Evolutionary conservation across 1,140 invertebrate species (phyloP).

Genomic region (Brachionus asplanchnoidis): DNA sequence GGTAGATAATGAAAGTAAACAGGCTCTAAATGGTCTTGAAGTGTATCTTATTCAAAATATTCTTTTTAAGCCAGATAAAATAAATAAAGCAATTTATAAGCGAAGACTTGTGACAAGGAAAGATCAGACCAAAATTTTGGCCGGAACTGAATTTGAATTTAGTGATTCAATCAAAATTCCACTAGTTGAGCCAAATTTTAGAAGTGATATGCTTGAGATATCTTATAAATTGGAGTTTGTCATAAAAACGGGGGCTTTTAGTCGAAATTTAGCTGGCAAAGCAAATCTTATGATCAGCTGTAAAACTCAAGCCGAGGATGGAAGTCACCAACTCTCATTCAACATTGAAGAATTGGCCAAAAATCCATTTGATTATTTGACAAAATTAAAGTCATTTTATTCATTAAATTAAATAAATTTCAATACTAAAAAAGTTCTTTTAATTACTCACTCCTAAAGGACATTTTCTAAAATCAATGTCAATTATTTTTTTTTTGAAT

Average conservation of each 20-base stretch:
- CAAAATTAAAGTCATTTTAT: background rate
- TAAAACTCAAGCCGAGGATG: background rate
- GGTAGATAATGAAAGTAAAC: background rate
- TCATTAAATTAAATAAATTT: background rate
- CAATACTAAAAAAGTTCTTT: background rate
- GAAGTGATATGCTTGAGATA: background rate
- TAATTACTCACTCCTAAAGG: background rate
- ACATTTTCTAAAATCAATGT: background rate
- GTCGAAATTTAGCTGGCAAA: background rate
- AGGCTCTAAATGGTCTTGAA: background rate
- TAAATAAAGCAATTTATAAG: background rate
- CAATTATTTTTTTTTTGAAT: background rate
- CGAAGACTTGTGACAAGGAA: background rate
- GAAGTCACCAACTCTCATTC: background rate
- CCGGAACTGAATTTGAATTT: background rate
- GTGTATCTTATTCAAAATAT: background rate
- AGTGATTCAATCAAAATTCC: background rate
- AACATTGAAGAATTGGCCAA: background rate
- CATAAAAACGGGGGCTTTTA: background rate
- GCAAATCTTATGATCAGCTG: background rate
- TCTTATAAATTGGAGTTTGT: background rate
- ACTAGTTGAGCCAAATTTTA: background rate
- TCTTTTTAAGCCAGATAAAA: background rate
- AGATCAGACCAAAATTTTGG: background rate
- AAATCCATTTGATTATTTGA: background rate